Conservation (phyloP, 2,113 vertebrate species). For the Amazona guildingii region DNA sequence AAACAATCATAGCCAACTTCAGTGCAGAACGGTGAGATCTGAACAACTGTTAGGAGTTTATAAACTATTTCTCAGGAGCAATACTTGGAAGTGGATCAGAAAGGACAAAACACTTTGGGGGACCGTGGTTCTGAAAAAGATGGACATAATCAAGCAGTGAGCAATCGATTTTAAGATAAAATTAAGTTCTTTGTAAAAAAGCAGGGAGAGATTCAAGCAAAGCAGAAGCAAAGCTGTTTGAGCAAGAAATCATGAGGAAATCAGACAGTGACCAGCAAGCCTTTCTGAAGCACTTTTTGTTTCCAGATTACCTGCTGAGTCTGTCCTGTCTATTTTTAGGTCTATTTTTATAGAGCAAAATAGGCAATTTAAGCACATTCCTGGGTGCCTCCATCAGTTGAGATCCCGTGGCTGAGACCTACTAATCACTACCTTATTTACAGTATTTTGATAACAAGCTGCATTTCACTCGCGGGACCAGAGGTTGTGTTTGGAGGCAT, state of each 20-base stretch:
- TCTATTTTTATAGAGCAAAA: background rate
- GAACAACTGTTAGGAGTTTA: background rate
- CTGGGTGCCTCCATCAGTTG: background rate
- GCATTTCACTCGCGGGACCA: background rate
- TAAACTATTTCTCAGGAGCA: background rate
- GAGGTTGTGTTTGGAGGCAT: background rate
- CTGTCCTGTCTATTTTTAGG: background rate
- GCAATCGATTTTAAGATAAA: background rate
- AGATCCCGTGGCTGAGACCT: background rate
- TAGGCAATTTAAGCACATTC: background rate
- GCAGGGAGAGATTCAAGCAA: background rate
- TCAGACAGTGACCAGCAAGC: background rate
- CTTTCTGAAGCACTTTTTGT: background rate
- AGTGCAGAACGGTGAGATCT: background rate
- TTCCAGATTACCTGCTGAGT: background rate
- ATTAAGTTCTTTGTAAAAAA: background rate
- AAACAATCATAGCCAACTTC: background rate
- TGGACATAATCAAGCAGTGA: background rate
- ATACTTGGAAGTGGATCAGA: background rate
- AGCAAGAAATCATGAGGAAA: background rate
- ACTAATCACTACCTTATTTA: background rate
- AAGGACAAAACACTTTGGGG: background rate
- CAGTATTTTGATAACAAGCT: slow-evolving; percentile 8
- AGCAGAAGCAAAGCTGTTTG: background rate
- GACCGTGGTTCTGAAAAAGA: background rate